Evolutionary conservation across 2,888 invertebrate species (phyloP).

Genomic region (Hesperia comma): DNA sequence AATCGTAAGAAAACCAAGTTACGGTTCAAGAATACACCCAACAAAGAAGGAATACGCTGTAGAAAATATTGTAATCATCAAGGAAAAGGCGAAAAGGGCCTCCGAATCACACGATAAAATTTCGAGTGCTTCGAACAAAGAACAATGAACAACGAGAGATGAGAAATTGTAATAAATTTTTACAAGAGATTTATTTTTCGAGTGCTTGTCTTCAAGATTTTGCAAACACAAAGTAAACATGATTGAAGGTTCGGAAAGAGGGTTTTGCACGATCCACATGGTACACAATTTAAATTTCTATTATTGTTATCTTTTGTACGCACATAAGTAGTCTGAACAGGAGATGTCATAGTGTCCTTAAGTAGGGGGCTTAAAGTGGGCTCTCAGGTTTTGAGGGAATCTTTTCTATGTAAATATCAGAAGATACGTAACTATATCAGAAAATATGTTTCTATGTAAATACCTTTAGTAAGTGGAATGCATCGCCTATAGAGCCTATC

Average conservation of each 20-base stretch:
- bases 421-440: too few relatives aligned
- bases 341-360: too few relatives aligned
- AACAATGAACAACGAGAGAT: conserved; percentile 53
- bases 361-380: too few relatives aligned
- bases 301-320: too few relatives aligned
- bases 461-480: too few relatives aligned
- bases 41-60: conserved; percentile 34
- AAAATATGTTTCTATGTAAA: too few relatives aligned
- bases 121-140: conserved; percentile 51
- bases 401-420: too few relatives aligned
- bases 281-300: not conserved
- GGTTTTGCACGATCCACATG: conserved; percentile 2
- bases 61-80: conserved; percentile 43
- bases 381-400: too few relatives aligned
- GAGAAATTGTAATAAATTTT: conserved; percentile 60
- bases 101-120: conserved; percentile 46
- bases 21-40: conserved; percentile 25
- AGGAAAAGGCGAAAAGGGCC: conserved; percentile 42
- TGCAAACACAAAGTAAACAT: conserved; percentile 28
- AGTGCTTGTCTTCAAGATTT: conserved; percentile 45
- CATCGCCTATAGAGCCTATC: too few relatives aligned
- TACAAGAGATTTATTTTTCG: conserved; percentile 55
- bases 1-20: conserved; percentile 33
- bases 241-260: conserved; percentile 28
- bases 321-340: too few relatives aligned